These are phyloP conservation scores for Sebastes nivosus DNA, from an alignment of 2,797 vertebrate genomes.

Conservation along the genomic window DNA sequence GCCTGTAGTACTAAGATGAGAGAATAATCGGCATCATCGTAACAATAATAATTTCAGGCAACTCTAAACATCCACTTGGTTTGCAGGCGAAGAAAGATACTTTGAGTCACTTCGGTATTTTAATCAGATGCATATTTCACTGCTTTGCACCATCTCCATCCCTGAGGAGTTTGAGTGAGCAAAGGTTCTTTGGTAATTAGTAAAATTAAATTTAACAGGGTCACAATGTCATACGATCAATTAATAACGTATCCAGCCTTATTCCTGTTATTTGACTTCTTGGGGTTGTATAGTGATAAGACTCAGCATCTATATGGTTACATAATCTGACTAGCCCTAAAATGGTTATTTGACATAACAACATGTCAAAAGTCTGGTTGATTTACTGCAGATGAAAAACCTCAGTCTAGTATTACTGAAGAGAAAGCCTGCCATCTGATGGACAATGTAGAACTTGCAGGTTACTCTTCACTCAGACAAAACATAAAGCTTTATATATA, in stretches of 20 bases:
- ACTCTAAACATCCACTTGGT: not conserved
- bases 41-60: not conserved
- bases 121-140: conserved; percentile 34
- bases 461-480: not conserved
- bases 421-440: conserved; percentile 65
- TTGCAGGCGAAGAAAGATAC: not conserved
- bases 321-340: not conserved
- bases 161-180: not conserved
- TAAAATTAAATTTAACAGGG: conserved; percentile 3
- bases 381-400: not conserved
- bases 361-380: not conserved
- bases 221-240: not conserved
- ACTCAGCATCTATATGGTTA: not conserved
- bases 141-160: conserved; percentile 39
- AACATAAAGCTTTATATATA: not conserved
- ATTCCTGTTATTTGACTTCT: not conserved
- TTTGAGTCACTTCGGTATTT: conserved; percentile 10
- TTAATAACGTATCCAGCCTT: not conserved
- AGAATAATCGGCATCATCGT: not conserved
- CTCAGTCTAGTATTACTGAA: not conserved
- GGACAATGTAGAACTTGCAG: conserved; percentile 36
- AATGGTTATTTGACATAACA: not conserved
- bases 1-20: not conserved
- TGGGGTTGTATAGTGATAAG: not conserved
- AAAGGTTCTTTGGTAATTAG: conserved; percentile 16